phyloP scores from a whole-genome alignment of 2,797 vertebrate species.

The Phyllotis vaccarum region DNA sequence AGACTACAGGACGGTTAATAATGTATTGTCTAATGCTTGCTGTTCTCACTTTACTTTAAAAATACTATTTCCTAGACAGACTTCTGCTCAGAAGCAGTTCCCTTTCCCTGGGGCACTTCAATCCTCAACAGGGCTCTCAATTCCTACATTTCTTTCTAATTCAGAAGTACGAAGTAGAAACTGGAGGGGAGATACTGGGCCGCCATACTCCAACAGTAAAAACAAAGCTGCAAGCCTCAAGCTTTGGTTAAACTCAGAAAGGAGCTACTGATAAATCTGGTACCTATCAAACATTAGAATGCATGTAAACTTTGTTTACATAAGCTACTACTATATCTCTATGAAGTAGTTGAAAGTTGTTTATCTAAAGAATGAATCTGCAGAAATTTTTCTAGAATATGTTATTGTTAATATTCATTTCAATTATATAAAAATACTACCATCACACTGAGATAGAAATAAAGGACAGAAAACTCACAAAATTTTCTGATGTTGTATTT shows the following conservation, averaged over 20 bases:
- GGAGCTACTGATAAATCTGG: constrained; percentile 3
- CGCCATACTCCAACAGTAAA: constrained; percentile 1
- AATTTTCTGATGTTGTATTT: not conserved
- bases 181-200: not conserved
- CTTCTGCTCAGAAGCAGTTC: not conserved
- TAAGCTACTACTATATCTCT: not conserved
- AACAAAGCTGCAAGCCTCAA: constrained; percentile 30
- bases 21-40: not conserved
- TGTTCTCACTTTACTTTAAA: constrained; percentile 44
- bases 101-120: not conserved
- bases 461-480: constrained; percentile 3
- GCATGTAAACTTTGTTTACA: not conserved
- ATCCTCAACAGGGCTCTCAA: not conserved
- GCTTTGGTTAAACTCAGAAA: constrained; percentile 14
- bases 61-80: not conserved
- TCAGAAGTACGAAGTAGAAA: not conserved
- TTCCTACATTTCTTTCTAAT: not conserved
- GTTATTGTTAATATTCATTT: not conserved
- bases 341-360: constrained; percentile 15
- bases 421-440: constrained; percentile 23
- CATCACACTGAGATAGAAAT: not conserved
- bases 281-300: not conserved
- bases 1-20: not conserved
- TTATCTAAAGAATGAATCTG: constrained; percentile 5
- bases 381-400: constrained; percentile 15